phyloP scores from a whole-genome alignment of 2,888 invertebrate species.

The Torymus auratus region DNA sequence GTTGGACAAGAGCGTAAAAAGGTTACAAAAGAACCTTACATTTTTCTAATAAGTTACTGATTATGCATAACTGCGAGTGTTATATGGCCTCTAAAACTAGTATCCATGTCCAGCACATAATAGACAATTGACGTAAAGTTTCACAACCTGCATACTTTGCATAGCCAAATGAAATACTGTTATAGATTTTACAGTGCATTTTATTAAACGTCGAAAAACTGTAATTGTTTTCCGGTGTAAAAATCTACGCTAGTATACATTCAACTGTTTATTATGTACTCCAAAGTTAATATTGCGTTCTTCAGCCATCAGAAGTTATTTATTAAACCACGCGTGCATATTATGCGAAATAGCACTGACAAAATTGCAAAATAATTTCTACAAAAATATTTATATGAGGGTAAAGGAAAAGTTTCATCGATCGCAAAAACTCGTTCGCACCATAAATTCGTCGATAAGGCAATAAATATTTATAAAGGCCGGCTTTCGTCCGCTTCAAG shows the following conservation, averaged over 20 bases:
- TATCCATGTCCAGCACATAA: neutral
- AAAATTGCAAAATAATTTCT: too few species aligned
- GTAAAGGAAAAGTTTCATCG: too few species aligned
- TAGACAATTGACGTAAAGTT: constrained; percentile 21
- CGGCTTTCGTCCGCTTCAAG: neutral
- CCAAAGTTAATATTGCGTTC: too few species aligned
- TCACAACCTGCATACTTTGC: constrained; percentile 2
- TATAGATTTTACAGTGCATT: neutral
- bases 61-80: neutral
- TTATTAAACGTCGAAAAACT: neutral
- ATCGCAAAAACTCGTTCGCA: neutral
- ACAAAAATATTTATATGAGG: too few species aligned
- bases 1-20: too few species aligned
- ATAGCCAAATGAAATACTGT: neutral
- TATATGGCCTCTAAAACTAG: constrained; percentile 25
- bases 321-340: too few species aligned
- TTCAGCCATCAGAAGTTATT: too few species aligned
- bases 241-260: too few species aligned
- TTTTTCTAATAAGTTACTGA: neutral
- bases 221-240: too few species aligned
- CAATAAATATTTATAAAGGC: constrained; percentile 10
- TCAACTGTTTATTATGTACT: too few species aligned
- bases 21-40: too few species aligned
- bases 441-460: neutral
- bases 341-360: too few species aligned